phyloP scores from a whole-genome alignment of 2,888 invertebrate genomes.

The Glaucopsyche alexis region DNA sequence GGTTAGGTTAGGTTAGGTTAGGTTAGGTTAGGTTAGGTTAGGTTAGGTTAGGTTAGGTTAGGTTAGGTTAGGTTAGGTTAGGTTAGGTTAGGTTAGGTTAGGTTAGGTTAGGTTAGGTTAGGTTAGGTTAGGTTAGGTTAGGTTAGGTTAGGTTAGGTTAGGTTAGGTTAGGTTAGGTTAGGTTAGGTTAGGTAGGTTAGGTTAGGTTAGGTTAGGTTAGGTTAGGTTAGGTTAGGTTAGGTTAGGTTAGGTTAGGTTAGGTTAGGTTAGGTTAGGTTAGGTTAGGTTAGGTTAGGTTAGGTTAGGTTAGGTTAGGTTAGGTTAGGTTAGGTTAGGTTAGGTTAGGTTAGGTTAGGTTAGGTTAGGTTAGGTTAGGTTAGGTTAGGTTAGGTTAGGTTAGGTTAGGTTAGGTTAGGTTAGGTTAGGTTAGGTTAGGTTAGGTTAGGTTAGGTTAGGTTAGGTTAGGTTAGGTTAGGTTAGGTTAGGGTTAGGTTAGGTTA shows the following conservation, averaged over 20 bases:
- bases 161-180: conserved; percentile 38
- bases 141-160: conserved; percentile 36
- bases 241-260: conserved; percentile 32
- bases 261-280: conserved; percentile 36
- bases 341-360: conserved; percentile 40
- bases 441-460: conserved; percentile 36
- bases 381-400: conserved; percentile 40
- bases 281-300: conserved; percentile 34
- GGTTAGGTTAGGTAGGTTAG: conserved; percentile 32
- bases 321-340: conserved; percentile 36
- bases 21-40: conserved; percentile 39
- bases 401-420: conserved; percentile 35
- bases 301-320: conserved; percentile 37
- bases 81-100: conserved; percentile 33
- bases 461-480: conserved; percentile 35
- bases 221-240: conserved; percentile 32
- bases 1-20: conserved; percentile 40
- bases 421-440: conserved; percentile 34
- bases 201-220: conserved; percentile 33
- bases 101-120: conserved; percentile 36
- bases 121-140: conserved; percentile 38
- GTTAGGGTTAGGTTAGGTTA: conserved; percentile 36
- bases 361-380: conserved; percentile 39
- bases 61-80: conserved; percentile 38
- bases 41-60: conserved; percentile 36